Conservation (phyloP, 1,140 invertebrate species). For the Camponotus vicinus region DNA sequence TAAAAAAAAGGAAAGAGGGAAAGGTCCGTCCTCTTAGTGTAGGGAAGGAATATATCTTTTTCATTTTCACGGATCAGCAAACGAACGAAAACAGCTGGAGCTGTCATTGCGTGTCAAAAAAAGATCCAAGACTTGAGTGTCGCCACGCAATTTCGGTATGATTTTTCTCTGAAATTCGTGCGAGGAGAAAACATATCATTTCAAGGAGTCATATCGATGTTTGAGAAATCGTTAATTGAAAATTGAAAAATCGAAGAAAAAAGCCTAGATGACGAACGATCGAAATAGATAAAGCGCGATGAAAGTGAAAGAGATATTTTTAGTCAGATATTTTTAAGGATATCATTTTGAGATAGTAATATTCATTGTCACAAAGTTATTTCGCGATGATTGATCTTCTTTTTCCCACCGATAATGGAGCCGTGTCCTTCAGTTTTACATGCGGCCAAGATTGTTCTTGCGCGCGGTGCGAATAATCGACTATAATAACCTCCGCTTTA, state of each 20-base stretch:
- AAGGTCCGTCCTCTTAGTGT: background rate
- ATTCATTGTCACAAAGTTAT: background rate
- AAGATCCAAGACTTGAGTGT: conserved; percentile 22
- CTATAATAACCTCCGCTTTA: conserved; percentile 53
- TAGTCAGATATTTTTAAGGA: background rate
- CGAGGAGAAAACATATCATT: background rate
- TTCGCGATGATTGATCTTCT: background rate
- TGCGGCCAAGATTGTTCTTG: conserved; percentile 12
- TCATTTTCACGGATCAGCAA: conserved; percentile 56
- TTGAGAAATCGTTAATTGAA: background rate
- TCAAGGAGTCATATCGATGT: background rate
- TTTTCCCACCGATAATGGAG: conserved; percentile 2
- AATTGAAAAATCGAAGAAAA: background rate
- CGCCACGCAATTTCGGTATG: conserved; percentile 1
- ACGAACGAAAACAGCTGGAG: conserved; percentile 16
- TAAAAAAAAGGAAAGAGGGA: conserved; percentile 30
- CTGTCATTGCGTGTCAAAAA: background rate
- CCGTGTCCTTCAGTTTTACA: conserved; percentile 35
- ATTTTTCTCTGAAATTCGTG: background rate
- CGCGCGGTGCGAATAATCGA: conserved; percentile 37
- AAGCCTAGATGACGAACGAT: background rate
- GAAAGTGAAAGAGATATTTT: too few species aligned
- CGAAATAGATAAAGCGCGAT: background rate
- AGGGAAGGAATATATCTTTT: conserved; percentile 52
- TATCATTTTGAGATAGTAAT: background rate